phyloP scores from a whole-genome alignment of 1,140 invertebrate species.

The Cydia fagiglandana region DNA sequence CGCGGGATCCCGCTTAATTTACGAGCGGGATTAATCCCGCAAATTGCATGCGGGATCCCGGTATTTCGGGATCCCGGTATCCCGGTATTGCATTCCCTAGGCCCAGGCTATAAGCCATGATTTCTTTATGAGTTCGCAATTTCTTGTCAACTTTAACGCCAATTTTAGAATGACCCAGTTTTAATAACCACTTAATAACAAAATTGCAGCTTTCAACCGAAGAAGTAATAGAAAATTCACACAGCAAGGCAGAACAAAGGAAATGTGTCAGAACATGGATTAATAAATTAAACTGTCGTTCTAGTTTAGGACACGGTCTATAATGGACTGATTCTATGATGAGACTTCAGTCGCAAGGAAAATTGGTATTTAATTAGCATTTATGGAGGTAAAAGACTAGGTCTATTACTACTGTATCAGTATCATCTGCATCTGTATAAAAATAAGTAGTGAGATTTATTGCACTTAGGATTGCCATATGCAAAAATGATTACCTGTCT shows the following conservation, averaged over 20 bases:
- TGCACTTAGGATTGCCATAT: too few relatives aligned
- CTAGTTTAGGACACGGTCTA: background rate
- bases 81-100: too few relatives aligned
- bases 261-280: background rate
- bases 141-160: background rate
- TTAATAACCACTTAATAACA: conserved; percentile 8
- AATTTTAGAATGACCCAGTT: conserved; percentile 16
- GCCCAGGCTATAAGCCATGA: too few relatives aligned
- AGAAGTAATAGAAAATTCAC: background rate
- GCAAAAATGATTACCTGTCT: too few relatives aligned
- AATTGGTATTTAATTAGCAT: background rate
- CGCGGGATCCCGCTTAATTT: too few relatives aligned
- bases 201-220: background rate
- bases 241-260: background rate
- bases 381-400: too few relatives aligned
- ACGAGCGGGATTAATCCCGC: too few relatives aligned
- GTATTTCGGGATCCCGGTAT: too few relatives aligned
- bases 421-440: too few relatives aligned
- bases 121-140: background rate
- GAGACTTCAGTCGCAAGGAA: background rate
- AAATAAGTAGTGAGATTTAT: too few relatives aligned
- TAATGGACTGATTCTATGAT: conserved; percentile 1
- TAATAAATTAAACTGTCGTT: conserved; percentile 11
- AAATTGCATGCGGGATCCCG: too few relatives aligned
- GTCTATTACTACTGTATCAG: too few relatives aligned